phyloP scores from a whole-genome alignment of 2,888 invertebrate genomes.

The Andrena haemorrhoa region DNA sequence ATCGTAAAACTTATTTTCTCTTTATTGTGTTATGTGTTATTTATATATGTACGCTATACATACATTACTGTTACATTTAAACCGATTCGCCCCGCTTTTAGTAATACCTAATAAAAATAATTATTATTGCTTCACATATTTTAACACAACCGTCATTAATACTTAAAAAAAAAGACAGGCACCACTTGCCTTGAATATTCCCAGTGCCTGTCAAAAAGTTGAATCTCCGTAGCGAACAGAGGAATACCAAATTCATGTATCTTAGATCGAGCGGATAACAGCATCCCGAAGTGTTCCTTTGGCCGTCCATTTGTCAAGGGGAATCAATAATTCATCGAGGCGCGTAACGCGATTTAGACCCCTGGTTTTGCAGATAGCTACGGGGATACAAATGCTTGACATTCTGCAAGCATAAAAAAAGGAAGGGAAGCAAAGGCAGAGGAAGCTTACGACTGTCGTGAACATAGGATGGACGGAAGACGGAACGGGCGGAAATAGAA shows the following conservation, averaged over 20 bases:
- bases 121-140: too few species aligned
- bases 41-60: too few species aligned
- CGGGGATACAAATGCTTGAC: neutral
- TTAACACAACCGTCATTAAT: too few species aligned
- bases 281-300: slow-evolving; percentile 32
- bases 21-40: too few species aligned
- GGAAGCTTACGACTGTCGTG: slow-evolving; percentile 15
- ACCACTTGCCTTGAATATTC: neutral
- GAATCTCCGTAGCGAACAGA: slow-evolving; percentile 33
- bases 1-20: too few species aligned
- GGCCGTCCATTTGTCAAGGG: slow-evolving; percentile 27
- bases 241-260: slow-evolving; percentile 21
- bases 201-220: slow-evolving; percentile 13
- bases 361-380: slow-evolving; percentile 1
- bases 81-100: too few species aligned
- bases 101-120: too few species aligned
- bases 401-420: neutral
- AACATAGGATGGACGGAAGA: neutral
- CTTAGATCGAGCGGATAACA: slow-evolving; percentile 30
- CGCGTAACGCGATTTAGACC: slow-evolving; percentile 9
- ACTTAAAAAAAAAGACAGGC: too few species aligned
- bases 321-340: slow-evolving; percentile 67
- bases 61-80: too few species aligned
- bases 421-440: neutral
- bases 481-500: slow-evolving; percentile 4